Base-by-base conservation (phyloP, 92 coral and sea anemone genomes). In the Siderastrea radians region DNA sequence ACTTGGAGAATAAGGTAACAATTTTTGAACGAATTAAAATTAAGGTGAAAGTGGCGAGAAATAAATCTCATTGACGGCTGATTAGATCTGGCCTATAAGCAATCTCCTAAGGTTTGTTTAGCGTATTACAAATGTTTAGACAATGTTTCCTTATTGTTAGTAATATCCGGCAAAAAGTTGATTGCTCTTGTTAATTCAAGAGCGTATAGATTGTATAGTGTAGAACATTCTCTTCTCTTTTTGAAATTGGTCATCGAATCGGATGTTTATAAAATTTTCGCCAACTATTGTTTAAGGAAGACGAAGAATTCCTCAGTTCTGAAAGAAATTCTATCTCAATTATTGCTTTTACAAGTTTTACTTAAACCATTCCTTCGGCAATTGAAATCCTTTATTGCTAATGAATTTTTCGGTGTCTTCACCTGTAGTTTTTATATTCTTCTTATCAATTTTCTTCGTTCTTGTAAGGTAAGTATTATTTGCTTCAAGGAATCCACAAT, bases 121-220 rank as follows among this genome's bases (percentile, higher is more conserved):
- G 73, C 73, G 72, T 53, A 60, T 61, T 74, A 50, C 53, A 50
- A 72, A 44, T 84, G 87, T 83, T 72, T 73, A 72, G 50, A 72
- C 49, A 83, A 51, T 74, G 52, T 46, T 74, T 84, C 57, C 80
- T 59, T 73, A 7, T 72, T 74, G 73, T 49, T 73, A 26, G 52
- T 14, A 74, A 84, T 74, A 84, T 84, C 87, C 87, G 87, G 80
- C 19, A 11, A 13, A 48, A 59, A 49, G 59, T 60, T 73, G 63
- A 84, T 84, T 83, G 74, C 15, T 60, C 4, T 73, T 61, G 47
- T 5, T 59, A 63, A 38, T 55, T 58, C 53, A 82, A 59, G 77
- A 4, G 86, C n/a, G 10, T 61, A 47, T 53, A 10, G 52, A 70
- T 54, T 55, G 78, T 15, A n/a, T 5, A 53, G 48, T 15, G 6